phyloP scores from a whole-genome alignment of 2,797 vertebrate species.

The Alauda arvensis region DNA sequence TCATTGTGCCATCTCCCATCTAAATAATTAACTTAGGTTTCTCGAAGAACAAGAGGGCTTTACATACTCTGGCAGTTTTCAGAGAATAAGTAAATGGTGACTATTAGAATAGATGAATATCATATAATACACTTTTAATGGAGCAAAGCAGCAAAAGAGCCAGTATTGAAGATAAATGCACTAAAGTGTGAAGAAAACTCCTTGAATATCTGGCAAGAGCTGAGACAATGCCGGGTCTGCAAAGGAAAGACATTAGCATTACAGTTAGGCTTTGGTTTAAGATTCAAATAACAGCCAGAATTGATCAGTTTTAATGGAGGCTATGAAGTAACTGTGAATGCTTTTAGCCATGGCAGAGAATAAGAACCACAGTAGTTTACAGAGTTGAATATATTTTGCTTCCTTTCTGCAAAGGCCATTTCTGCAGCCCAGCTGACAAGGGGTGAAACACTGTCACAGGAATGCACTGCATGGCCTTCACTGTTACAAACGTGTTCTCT shows the following conservation, averaged over 20 bases:
- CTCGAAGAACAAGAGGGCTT: background rate
- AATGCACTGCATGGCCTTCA: background rate
- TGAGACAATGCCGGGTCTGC: background rate
- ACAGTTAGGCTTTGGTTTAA: background rate
- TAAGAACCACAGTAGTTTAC: background rate
- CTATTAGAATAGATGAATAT: slow-evolving; percentile 4
- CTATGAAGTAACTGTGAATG: background rate
- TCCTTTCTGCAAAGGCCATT: background rate
- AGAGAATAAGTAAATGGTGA: background rate
- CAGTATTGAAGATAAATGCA: background rate
- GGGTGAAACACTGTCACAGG: background rate
- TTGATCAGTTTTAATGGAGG: background rate
- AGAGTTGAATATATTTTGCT: background rate
- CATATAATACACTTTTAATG: background rate
- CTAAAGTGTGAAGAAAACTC: background rate
- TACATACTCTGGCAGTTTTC: background rate
- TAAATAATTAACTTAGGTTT: background rate
- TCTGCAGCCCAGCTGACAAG: background rate
- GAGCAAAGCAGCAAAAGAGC: background rate
- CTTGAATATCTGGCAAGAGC: background rate
- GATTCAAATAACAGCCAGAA: background rate
- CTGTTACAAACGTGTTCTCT: background rate
- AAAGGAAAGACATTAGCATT: background rate
- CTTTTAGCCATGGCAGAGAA: background rate
- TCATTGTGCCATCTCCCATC: background rate